Evolutionary conservation across 2,113 vertebrate species (phyloP), one percentile per base, ranked within the genome.

Genomic region (Rhegmatorhina hoffmannsi): DNA sequence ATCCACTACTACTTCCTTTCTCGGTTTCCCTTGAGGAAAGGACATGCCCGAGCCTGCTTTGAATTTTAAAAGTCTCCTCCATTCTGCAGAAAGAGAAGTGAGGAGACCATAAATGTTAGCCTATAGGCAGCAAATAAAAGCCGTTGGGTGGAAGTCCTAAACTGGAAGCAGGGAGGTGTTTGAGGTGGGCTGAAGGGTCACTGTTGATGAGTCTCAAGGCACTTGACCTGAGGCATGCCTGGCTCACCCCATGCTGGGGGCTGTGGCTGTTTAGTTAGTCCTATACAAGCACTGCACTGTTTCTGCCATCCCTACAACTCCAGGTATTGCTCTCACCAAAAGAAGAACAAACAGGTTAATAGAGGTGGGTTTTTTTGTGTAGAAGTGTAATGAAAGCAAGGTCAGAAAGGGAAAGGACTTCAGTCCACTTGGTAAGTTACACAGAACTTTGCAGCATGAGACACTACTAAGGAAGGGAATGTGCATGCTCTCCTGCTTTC

Each of bases 21-120:
- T 78, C 67, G 44, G 76, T 90, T 93, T 96, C 73, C 64, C 60
- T 28, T 67, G 68, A 78, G 86, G 69, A 94, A 63, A 56, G 52
- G 68, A 74, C 34, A 44, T 81, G 26, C 33, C 33, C 50, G 55
- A 90, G 44, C 52, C 56, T 75, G 60, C 86, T 94, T 88, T 92
- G 87, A 90, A 76, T 73, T 84, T 83, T 80, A 74, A 90, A 90
- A 81, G 72, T 47, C 34, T 74, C 50, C 50, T 90, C 36, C 5
- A 7, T 85, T 90, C 64, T 89, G 72, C 53, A 75, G 10, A 87
- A 78, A 87, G 13, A 73, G 64, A 89, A 20, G 55, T 66, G 50
- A 90, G 86, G 79, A 77, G 59, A 67, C 43, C 58, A 66, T 23
- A 86, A 62, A 29, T 53, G 28, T 63, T 70, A 84, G 74, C 21